A percentile compares a stretch with the other conserved stretches of the same genome.
Conservation (phyloP, 2,113 vertebrate species). For the Carlito syrichta region DNA sequence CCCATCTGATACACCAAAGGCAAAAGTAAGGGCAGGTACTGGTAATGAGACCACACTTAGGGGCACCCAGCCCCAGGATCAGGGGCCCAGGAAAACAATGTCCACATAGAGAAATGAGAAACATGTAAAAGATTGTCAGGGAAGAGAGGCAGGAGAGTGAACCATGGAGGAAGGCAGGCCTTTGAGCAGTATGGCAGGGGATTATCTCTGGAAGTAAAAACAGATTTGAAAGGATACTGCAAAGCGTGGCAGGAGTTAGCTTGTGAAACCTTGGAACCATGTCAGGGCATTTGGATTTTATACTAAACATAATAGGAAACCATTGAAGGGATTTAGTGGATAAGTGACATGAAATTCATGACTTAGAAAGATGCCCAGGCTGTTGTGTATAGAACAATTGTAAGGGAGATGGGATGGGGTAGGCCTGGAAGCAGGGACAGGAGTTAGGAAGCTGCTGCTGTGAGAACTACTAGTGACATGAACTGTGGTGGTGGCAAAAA, state of each 20-base stretch:
- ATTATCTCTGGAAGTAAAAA: background rate
- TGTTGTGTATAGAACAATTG: fast-evolving
- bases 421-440: background rate
- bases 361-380: background rate
- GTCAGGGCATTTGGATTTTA: background rate
- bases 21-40: background rate
- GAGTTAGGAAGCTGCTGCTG: background rate
- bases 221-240: background rate
- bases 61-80: too few relatives aligned
- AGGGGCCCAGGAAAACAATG: background rate
- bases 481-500: background rate
- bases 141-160: background rate
- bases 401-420: fast-evolving
- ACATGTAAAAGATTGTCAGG: fast-evolving
- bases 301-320: background rate
- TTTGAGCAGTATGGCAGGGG: background rate
- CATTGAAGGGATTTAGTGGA: background rate
- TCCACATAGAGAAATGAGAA: background rate
- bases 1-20: background rate
- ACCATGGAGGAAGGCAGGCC: fast-evolving
- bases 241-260: background rate
- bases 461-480: background rate
- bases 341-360: background rate
- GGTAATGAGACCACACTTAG: background rate
- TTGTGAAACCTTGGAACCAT: background rate